phyloP scores from a whole-genome alignment of 2,888 invertebrate species.

The Drosophila demipolita region DNA sequence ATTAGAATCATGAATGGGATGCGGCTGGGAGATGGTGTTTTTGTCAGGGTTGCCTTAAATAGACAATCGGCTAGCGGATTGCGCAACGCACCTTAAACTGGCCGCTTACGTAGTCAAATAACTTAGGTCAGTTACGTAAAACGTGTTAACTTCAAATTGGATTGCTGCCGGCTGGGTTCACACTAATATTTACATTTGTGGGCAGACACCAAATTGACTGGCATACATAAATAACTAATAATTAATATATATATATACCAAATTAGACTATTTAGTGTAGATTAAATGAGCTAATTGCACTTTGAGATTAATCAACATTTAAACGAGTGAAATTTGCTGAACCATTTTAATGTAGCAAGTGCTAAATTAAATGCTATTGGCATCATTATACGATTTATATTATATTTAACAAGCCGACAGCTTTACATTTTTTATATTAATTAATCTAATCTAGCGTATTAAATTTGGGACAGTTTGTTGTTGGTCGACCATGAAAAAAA shows the following conservation, averaged over 20 bases:
- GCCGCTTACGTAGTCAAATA: constrained; percentile 44
- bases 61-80: constrained; percentile 31
- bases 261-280: no score
- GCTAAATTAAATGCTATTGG: constrained; percentile 5
- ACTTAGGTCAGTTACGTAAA: constrained; percentile 74
- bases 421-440: constrained; percentile 38
- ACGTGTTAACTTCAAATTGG: constrained; percentile 16
- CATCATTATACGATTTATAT: constrained; percentile 1
- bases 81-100: constrained; percentile 45
- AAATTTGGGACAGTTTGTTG: constrained; percentile 19
- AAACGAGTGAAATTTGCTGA: background rate
- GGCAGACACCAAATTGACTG: background rate
- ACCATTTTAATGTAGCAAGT: background rate
- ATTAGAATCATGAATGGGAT: constrained; percentile 74
- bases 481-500: no score
- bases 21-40: constrained; percentile 24
- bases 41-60: constrained; percentile 16
- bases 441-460: constrained; percentile 43
- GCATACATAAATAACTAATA: background rate
- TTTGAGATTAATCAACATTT: background rate
- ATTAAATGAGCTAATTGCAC: background rate
- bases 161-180: no score
- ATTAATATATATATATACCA: background rate
- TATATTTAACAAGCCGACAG: constrained; percentile 4
- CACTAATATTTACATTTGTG: background rate